Base-by-base conservation (phyloP, 2,113 vertebrate genomes). In the Aegotheles bennettii region DNA sequence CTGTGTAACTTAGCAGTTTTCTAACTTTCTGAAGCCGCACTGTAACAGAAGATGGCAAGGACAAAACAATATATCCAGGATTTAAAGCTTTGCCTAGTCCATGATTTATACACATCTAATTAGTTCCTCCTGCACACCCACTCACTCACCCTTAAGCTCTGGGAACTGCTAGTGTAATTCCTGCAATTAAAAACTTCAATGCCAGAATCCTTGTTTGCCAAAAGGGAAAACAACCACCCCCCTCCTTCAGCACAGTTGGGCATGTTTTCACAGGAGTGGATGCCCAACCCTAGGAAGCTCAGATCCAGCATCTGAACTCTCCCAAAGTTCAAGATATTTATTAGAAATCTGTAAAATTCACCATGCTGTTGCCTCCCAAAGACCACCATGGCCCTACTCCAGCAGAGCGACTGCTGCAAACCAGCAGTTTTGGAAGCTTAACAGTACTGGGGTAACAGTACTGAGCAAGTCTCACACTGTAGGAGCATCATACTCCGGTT, bases 91-190 rank as follows among this genome's bases (percentile, higher is more conserved):
- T 64, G 50, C 64, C 59, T 69, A 94, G 11, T 15, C 31, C 73
- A 56, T 71, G 65, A 47, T 87, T 95, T 95, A 91, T 21, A 71
- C 18, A 85, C 16, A 64, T 68, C 74, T 67, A 75, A 81, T 84
- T 74, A 94, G 38, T 50, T 63, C 35, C 51, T 84, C 68, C 65
- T 54, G 65, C 31, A 70, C 69, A 56, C 29, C 26, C 14, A 60
- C 13, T 6, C 42, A 15, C 31, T 21, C 67, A 21, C 31, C 45
- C 59, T 33, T 87, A 56, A 89, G 74, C 65, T 89, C 84, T 82
- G 81, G 69, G 84, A 94, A 93, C 77, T 87, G 65, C 35, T 51
- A 54, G 50, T n/a, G 11, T 47, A 93, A 89, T 82, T 89, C 70
- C 61, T 82, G 69, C 81, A 93, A 91, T 78, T 87, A 89, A 63